Evolutionary conservation across 2,797 vertebrate genomes (phyloP).

Genomic region (Dendrocincla fuliginosa): DNA sequence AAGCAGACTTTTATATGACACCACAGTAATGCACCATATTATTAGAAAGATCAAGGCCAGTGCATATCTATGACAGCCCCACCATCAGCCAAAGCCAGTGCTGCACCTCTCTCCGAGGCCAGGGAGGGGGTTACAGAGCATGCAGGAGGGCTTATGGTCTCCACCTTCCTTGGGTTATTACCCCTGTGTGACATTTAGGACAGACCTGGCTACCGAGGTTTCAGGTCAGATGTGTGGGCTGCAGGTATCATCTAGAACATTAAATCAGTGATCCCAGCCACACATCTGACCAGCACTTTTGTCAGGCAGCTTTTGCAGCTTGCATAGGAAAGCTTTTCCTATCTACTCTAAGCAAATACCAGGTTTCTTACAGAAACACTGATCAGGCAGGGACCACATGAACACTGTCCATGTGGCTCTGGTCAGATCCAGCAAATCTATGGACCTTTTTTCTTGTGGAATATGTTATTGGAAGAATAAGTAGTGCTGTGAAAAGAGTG

Average conservation of each 20-base stretch:
- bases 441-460: background rate
- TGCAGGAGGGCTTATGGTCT: background rate
- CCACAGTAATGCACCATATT: background rate
- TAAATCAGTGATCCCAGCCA: background rate
- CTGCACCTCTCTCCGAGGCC: background rate
- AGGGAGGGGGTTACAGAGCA: fast-evolving
- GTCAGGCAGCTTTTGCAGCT: background rate
- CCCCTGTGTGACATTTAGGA: background rate
- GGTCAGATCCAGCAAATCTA: background rate
- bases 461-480: background rate
- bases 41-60: background rate
- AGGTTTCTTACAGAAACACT: background rate
- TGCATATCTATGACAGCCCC: background rate
- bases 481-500: background rate
- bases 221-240: background rate
- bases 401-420: background rate
- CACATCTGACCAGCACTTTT: background rate
- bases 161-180: background rate
- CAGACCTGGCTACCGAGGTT: background rate
- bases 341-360: background rate
- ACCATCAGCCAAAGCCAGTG: background rate
- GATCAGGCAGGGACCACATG: background rate
- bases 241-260: background rate
- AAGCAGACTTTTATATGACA: background rate
- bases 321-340: background rate